Base-by-base conservation (phyloP, 1,140 invertebrate genomes). In the Pemphigus obesinymphae region DNA sequence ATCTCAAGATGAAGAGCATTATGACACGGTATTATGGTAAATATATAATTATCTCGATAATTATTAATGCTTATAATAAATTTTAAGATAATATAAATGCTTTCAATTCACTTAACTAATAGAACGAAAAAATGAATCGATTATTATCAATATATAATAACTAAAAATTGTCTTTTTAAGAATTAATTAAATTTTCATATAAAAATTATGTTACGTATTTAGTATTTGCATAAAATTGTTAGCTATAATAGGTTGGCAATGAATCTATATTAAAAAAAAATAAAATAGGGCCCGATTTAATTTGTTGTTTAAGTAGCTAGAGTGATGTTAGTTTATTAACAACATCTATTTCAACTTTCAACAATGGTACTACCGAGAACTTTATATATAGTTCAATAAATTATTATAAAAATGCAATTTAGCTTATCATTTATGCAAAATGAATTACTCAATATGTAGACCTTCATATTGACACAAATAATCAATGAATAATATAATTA, bases 341-440 rank as follows among this genome's bases (percentile, higher is more conserved):
- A 63, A 29, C 34, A 34, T 63, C 31, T 29, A 31, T 34, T 37
- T 10, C 23, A 68, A 61, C 15, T 66, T 66, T 20, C 11, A 66
- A 66, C 34, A 66, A 40, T 34, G n/a, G 31, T 66, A 2, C 63
- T 37, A 23, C 11, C 20, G 15, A 4, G 48, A 7, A 45, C 43
- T 11, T 45, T 45, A 6, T 45, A 45, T 45, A 37, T n/a, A 43
- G 7, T 45, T 26, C n/a, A 70, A 43, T 43, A 70, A 66, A 66
- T 66, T 66, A 61, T 40, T 48, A 75, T 53, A 15, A 11, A 11
- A 55, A 7, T 37, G 34, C 31, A 58, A 37, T 37, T 78, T 37
- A n/a, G 13, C n/a, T 61, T 43, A 43, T 80, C 23, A 80, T 63
- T 80, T 37, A 78, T 58, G 53, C n/a, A 80, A 63, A 45, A 61